Evolutionary conservation across 2,797 vertebrate species (phyloP).

Genomic region (Yasuhikotakia modesta): DNA sequence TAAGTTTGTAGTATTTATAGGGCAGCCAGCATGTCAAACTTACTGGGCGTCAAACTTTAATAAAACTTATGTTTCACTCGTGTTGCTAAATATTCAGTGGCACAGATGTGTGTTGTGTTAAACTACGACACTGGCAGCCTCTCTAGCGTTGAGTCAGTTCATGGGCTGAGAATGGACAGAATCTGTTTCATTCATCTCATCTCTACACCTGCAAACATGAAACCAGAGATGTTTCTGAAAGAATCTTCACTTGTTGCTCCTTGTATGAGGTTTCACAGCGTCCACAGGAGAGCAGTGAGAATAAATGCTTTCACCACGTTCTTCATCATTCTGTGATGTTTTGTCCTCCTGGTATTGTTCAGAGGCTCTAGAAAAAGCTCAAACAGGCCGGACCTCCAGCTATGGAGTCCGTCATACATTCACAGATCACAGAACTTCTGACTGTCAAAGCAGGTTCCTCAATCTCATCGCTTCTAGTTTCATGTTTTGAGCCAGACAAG

Average conservation of each 20-base stretch:
- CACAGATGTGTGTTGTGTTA: not conserved
- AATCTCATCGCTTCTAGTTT: not conserved
- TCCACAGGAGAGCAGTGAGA: not conserved
- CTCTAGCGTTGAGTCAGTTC: not conserved
- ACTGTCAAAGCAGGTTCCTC: not conserved
- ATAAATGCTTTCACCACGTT: slow-evolving; percentile 15
- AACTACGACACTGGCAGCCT: not conserved
- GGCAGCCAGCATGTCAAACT: no score
- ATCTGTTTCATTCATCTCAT: not conserved
- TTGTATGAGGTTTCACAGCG: not conserved
- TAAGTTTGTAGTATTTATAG: no score
- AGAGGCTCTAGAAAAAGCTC: slow-evolving; percentile 19
- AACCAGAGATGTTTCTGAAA: not conserved
- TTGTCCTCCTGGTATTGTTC: slow-evolving; percentile 34
- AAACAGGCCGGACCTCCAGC: not conserved
- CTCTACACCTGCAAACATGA: not conserved
- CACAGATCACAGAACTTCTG: not conserved
- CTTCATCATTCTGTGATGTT: not conserved
- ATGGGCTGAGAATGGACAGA: no score
- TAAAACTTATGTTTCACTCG: no score
- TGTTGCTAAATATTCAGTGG: no score
- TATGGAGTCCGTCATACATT: not conserved
- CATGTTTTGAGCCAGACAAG: not conserved
- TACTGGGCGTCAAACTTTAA: no score
- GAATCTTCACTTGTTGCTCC: not conserved